phyloP scores from a whole-genome alignment of 2,888 invertebrate species.

The Aleiodes testaceus region DNA sequence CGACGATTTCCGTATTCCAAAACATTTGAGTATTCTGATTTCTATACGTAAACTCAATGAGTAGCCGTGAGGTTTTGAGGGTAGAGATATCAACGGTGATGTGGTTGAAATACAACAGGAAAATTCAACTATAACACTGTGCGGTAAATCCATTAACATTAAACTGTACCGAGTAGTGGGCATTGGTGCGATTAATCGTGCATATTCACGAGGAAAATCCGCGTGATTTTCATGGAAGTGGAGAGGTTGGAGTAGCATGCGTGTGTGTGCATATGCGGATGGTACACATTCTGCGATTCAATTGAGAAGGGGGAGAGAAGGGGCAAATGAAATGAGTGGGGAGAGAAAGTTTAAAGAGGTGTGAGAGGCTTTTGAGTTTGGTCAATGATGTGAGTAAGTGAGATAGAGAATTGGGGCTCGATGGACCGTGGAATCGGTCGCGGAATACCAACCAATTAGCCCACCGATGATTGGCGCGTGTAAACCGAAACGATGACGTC shows the following conservation, averaged over 20 bases:
- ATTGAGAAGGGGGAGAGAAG: slow-evolving; percentile 5
- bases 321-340: background rate
- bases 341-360: slow-evolving; percentile 16
- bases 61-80: background rate
- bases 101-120: slow-evolving; percentile 46
- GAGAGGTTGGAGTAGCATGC: slow-evolving; percentile 12
- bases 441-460: slow-evolving; percentile 70
- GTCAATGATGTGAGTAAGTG: slow-evolving; percentile 24
- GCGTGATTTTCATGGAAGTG: slow-evolving; percentile 54
- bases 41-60: slow-evolving; percentile 20
- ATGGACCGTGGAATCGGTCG: slow-evolving; percentile 63
- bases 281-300: slow-evolving; percentile 18
- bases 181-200: slow-evolving; percentile 59
- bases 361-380: background rate
- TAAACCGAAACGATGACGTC: slow-evolving; percentile 69
- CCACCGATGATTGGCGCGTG: slow-evolving; percentile 70
- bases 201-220: slow-evolving; percentile 61
- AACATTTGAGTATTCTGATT: slow-evolving; percentile 16
- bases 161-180: slow-evolving; percentile 41
- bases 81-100: slow-evolving; percentile 37
- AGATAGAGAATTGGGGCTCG: slow-evolving; percentile 43
- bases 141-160: slow-evolving; percentile 44
- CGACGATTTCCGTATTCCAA: background rate
- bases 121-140: slow-evolving; percentile 29
- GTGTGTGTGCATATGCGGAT: slow-evolving; percentile 25